Evolutionary conservation across 2,888 invertebrate genomes (phyloP), one percentile per base, ranked within the genome.

Genomic region (Nephrotoma flavescens): DNA sequence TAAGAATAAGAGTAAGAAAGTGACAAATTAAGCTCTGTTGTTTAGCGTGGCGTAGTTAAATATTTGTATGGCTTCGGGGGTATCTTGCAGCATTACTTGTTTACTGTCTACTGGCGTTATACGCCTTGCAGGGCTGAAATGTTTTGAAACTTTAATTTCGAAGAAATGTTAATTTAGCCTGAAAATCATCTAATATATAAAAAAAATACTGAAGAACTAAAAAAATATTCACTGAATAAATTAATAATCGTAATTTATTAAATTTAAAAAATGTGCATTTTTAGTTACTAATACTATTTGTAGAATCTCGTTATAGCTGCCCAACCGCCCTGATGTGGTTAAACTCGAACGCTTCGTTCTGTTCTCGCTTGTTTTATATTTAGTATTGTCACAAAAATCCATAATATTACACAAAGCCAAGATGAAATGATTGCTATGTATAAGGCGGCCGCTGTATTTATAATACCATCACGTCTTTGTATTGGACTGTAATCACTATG

Each of bases 391-490:
- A 94, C 92, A 1, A 90, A 88, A 41, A 93, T 89, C 94, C 95
- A 95, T 42, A 93, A 88, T 0, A 91, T 90, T 0, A 94, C 93
- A 41, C 93, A 92, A 0, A 94, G 88, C 95, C 95, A 95, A 0
- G 95, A 93, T 0, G 94, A 91, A 12, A 93, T 89, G 7, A 96
- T 91, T 0, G 95, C 94, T 42, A 96, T 89, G 87, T 95, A 94
- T 86, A 96, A 92, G 11, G 95, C 93, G 4, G 94, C 89, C 0
- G 95, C 95, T 0, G 96, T 96, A 89, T 96, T 95, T 71, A 96
- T 96, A 88, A 93, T 93, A 86, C 94, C 94, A 9, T 94, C 94
- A 47, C 94, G 93, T 41, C 94, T 92, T 88, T 94, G 93, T 88
- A 94, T 94, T 86, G 93, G 94, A 0, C 94, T 92, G 15, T 91